phyloP scores from a whole-genome alignment of 2,113 vertebrate genomes.

The Microtus richardsoni region DNA sequence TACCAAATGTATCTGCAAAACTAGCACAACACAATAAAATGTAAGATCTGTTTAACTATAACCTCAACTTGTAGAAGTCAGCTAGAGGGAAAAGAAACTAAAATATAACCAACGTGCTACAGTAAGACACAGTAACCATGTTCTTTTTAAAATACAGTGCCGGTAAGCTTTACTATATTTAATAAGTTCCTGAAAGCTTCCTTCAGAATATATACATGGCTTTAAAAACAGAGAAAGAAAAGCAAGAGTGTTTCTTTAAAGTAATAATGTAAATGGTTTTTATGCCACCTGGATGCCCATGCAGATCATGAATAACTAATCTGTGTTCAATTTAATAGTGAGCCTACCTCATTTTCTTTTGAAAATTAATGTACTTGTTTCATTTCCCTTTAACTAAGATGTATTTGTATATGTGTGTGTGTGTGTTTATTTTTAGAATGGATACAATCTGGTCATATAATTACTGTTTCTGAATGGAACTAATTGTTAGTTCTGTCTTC shows the following conservation, averaged over 20 bases:
- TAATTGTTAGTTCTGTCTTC: neutral
- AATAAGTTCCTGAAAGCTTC: slow-evolving; percentile 24
- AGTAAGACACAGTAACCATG: neutral
- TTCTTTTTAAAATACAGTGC: slow-evolving; percentile 31
- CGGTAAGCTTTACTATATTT: neutral
- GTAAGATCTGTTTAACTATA: slow-evolving; percentile 32
- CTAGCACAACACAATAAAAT: slow-evolving; percentile 32
- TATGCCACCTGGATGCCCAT: neutral
- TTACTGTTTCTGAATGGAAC: neutral
- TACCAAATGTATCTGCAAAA: neutral
- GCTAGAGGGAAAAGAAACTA: neutral
- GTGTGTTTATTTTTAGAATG: neutral
- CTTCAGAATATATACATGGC: neutral
- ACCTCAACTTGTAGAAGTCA: neutral
- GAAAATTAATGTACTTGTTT: neutral
- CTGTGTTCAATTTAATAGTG: neutral
- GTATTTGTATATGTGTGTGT: accelerated
- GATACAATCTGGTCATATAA: neutral
- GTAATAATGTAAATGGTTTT: neutral
- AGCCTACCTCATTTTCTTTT: neutral
- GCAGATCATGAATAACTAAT: neutral
- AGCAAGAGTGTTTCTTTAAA: neutral
- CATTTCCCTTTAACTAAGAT: neutral
- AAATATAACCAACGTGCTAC: neutral
- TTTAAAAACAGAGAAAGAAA: neutral